Conservation (phyloP, 2,797 vertebrate species). For the Gallinago nigripennis region DNA sequence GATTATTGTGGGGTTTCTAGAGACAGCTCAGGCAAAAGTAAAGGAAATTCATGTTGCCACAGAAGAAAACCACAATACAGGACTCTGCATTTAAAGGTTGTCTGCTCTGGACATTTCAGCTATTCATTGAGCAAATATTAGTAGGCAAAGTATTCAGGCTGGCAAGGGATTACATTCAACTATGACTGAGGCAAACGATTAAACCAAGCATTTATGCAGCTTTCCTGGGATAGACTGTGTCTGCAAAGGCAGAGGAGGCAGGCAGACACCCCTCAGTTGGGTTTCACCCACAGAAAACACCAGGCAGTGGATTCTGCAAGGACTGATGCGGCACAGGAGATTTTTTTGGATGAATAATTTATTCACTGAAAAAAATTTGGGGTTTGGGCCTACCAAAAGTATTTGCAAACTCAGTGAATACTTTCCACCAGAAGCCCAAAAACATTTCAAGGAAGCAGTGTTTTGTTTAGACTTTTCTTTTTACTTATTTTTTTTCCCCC, state of each 20-base stretch:
- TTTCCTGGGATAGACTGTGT: background rate
- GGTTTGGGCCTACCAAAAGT: constrained; percentile 22
- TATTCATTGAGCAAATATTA: background rate
- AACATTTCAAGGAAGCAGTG: background rate
- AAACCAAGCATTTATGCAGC: background rate
- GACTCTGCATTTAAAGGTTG: background rate
- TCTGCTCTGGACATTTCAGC: constrained; percentile 15
- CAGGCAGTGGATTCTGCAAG: background rate
- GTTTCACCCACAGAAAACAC: background rate
- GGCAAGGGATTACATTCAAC: background rate
- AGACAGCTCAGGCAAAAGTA: background rate
- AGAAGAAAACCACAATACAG: constrained; percentile 31
- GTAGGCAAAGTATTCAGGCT: background rate
- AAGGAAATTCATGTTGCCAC: constrained; percentile 17
- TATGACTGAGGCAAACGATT: background rate
- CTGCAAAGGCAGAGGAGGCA: background rate
- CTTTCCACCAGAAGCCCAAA: constrained; percentile 30
- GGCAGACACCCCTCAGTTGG: background rate
- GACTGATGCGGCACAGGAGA: background rate
- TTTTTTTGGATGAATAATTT: background rate
- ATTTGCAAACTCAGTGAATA: constrained; percentile 44
- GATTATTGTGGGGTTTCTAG: constrained; percentile 21
- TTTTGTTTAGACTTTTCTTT: background rate
- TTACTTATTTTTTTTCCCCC: background rate
- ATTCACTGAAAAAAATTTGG: background rate